Evolutionary conservation across 2,888 invertebrate species (phyloP), one percentile per base, ranked within the genome.

Genomic region (Cryptus viduatorius): DNA sequence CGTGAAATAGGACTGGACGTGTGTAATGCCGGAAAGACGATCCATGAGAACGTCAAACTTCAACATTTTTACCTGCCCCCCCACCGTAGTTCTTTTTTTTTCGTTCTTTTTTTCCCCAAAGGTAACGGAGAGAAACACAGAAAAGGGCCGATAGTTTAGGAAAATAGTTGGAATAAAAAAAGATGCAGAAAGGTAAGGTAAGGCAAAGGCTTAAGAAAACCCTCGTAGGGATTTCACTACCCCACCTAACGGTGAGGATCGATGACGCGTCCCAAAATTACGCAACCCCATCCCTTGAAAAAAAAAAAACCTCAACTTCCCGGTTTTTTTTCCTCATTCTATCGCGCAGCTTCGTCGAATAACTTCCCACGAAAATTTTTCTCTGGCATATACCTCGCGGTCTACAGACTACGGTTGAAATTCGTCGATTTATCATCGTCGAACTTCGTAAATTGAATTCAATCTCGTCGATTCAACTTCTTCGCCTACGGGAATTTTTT

Each of bases 21-120:
- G 85, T 82, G 85, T 89, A 86, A 87, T 89, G 81, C 87, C 83
- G 79, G 80, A 83, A 86, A 88, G 88, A 89, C 83, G 89, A 88
- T 82, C 87, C 90, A 90, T 91, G 91, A 90, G 92, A 92, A 91
- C 90, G 87, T 90, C 87, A 89, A 89, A 89, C 82, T 85, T 64
- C 69, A 86, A 84, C 79, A 87, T 80, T 82, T 87, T 90, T 92
- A 91, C 91, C 91, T 90, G 91, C 80, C 78, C 85, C 86, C 88
- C 83, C 82, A 85, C 87, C 84, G 87, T 86, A 88, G 89, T 88
- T 85, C 84, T 88, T 29, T 72, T 67, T 29, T n/a, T 67, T 73
- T 73, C 81, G 86, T 50, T 59, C 14, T 7, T 31, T 31, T 61
- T 61, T n/a, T 29, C 59, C 29, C 14, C 61, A 61, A 29, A 61